These are phyloP conservation scores for Agrilus planipennis DNA, from an alignment of 1,140 invertebrate species.

Conservation along the genomic window DNA sequence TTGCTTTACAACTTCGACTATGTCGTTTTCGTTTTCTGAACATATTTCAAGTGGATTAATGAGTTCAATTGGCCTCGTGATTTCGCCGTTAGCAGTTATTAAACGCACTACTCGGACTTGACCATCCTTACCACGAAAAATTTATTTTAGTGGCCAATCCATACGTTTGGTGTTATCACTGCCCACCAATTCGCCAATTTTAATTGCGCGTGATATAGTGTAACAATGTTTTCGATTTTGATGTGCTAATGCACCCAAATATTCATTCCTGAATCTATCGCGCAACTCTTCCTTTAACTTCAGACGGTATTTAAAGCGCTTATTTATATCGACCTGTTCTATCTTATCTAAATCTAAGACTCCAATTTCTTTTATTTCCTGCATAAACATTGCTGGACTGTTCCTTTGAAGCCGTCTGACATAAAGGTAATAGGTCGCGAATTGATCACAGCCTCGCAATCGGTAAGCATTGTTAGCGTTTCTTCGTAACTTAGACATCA, in stretches of 20 bases:
- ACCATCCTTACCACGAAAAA: slow-evolving; percentile 9
- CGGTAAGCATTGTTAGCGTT: neutral
- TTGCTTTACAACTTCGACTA: too few species aligned
- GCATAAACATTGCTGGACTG: slow-evolving; percentile 6
- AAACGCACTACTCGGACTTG: slow-evolving; percentile 5
- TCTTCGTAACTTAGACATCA: slow-evolving; percentile 3
- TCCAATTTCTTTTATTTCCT: neutral
- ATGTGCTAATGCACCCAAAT: too few species aligned
- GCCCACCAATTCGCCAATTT: slow-evolving; percentile 6
- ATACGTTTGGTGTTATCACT: slow-evolving; percentile 8
- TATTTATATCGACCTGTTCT: slow-evolving; percentile 3
- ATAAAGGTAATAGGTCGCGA: slow-evolving; percentile 7
- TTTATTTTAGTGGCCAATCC: slow-evolving; percentile 5
- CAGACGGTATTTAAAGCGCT: slow-evolving; percentile 5
- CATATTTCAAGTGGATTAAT: slow-evolving; percentile 8
- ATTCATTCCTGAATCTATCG: slow-evolving; percentile 8
- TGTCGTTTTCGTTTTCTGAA: too few species aligned
- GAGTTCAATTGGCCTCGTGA: slow-evolving; percentile 5
- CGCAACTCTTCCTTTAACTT: slow-evolving; percentile 8
- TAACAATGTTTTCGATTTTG: neutral
- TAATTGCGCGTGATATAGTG: slow-evolving; percentile 4
- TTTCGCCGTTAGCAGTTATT: slow-evolving; percentile 1
- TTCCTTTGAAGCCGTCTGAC: neutral
- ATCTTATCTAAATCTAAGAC: slow-evolving; percentile 6
- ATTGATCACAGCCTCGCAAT: slow-evolving; percentile 6